phyloP scores from a whole-genome alignment of 2,888 invertebrate genomes.

The Drosophila hamatofila region DNA sequence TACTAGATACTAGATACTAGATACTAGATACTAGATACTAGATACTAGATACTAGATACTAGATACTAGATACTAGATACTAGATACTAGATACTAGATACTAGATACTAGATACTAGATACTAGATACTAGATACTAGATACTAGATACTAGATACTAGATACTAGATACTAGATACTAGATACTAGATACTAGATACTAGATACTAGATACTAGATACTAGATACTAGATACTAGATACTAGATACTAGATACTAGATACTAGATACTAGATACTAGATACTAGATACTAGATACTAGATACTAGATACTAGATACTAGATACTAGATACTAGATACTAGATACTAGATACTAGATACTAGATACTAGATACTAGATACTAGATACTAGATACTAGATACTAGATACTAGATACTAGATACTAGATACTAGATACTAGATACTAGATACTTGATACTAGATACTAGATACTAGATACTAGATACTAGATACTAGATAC shows the following conservation, averaged over 20 bases:
- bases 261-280: not conserved
- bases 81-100: conserved; percentile 1
- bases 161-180: conserved; percentile 2
- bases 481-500: not conserved
- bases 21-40: not conserved
- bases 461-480: not conserved
- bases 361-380: not conserved
- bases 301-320: not conserved
- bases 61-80: not conserved
- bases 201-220: not conserved
- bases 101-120: not conserved
- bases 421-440: not conserved
- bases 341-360: not conserved
- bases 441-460: not conserved
- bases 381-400: not conserved
- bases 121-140: not conserved
- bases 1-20: not conserved
- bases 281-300: not conserved
- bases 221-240: not conserved
- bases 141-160: not conserved
- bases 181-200: not conserved
- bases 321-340: not conserved
- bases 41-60: conserved; percentile 1
- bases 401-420: not conserved
- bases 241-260: not conserved